Evolutionary conservation across 2,888 invertebrate genomes (phyloP), one percentile per base, ranked within the genome.

Genomic region (Netelia virgata): DNA sequence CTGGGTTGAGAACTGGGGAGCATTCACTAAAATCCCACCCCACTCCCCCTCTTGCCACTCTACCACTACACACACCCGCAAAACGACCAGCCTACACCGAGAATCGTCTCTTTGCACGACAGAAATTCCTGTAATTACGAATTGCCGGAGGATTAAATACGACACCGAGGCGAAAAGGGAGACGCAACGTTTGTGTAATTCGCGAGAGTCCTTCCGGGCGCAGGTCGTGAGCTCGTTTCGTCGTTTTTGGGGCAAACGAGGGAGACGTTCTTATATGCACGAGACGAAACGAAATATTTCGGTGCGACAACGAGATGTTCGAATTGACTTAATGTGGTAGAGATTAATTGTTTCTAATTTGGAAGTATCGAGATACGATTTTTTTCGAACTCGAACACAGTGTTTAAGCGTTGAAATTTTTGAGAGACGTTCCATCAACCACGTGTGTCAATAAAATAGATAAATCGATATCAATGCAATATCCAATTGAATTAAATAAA

Each of bases 41-140:
- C 28, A 1, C 5, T 0, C 36, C 36, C 0, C 36, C 36, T 8
- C 5, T 36, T 36, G 6, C 36, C 36, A 36, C 36, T 36, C 36
- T 36, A 36, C 36, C 36, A 5, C 36, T 36, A 36, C 6, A 5
- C 83, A 83, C 86, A 80, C 86, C 83, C 74, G 78, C 80, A 20
- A 61, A 70, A 79, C 70, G 70, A 79, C 69, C 69, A 50, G 28
- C 68, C 64, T 28, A 55, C 59, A 61, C 18, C 41, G 16, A 83
- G 16, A 74, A 83, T 69, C 70, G 76, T 84, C 79, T 78, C 86
- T 83, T 86, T 66, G 72, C 83, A 82, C 86, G 87, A 87, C 86
- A 87, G 86, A 88, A 89, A 91, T 92, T 90, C 91, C 91, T 90
- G 90, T 91, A 92, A 92, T 93, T 93, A 91, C 92, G 91, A 91